Base-by-base conservation (phyloP, 2,113 vertebrate genomes). In the Ibidorhyncha struthersii region DNA sequence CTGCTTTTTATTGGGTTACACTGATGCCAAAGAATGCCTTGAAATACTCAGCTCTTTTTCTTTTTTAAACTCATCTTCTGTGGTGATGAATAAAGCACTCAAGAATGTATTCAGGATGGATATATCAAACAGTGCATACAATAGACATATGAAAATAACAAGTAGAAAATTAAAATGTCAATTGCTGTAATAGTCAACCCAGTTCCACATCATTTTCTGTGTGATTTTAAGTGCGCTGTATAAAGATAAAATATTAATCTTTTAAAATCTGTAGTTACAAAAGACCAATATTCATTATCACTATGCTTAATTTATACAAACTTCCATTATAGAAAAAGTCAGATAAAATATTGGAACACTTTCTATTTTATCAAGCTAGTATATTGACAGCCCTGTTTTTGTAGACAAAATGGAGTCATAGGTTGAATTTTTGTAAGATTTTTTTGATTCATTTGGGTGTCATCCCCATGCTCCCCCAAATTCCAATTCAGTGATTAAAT, bases 391-490 rank as follows among this genome's bases (percentile, higher is more conserved):
- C 11, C 16, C 23, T 82, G 72, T 1, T 20, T 85, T 88, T 85
- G 41, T 87, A 66, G 38, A 61, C 11, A 82, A 87, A 92, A 77
- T 17, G 4, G 17, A 91, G 41, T 84, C 0, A 1, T 71, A 38
- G 62, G 74, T 70, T 47, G 21, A 59, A 34, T 82, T 82, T 41
- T 78, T 81, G 40, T 21, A 63, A 61, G 19, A 6, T 7, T 49
- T 55, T 70, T 83, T 58, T 82, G 6, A 14, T 67, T 87, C 70
- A 56, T 3, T 82, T 82, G 36, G 32, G 20, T 80, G 22, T 85
- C 8, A 5, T 73, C 27, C 25, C 22, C 0, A 0, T 25, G 21
- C 53, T 15, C 20, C 13, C 6, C 36, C 15, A 8, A 25, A 26
- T 71, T 71, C 32, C 22, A 76, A 9, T 12, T 32, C 80, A 65